A percentile compares a stretch with the other conserved stretches of the same genome.
phyloP scores from a whole-genome alignment of 2,113 vertebrate genomes.

The Hemibagrus wyckioides region DNA sequence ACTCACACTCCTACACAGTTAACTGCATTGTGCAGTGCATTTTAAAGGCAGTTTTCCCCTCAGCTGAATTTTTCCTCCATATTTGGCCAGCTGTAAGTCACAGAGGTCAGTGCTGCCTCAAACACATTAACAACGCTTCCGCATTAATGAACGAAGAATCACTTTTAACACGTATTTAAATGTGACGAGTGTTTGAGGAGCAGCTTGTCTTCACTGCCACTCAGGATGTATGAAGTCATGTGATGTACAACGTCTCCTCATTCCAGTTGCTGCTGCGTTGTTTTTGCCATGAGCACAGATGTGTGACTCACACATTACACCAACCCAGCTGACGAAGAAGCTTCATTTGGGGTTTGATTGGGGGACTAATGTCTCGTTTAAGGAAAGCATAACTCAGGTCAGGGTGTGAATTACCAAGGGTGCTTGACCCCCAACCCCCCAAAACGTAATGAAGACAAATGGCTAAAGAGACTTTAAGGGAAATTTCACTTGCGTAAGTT shows the following conservation, averaged over 20 bases:
- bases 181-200: neutral
- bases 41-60: slow-evolving; percentile 25
- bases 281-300: slow-evolving; percentile 33
- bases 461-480: neutral
- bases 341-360: slow-evolving; percentile 21
- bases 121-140: slow-evolving; percentile 16
- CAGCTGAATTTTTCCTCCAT: slow-evolving; percentile 26
- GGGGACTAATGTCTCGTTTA: neutral
- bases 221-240: slow-evolving; percentile 9
- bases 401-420: neutral
- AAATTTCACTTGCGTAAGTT: neutral
- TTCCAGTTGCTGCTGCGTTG: neutral
- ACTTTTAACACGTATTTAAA: neutral
- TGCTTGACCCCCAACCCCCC: neutral
- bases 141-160: neutral
- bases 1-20: slow-evolving; percentile 30
- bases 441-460: neutral
- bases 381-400: neutral
- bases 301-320: slow-evolving; percentile 7
- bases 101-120: slow-evolving; percentile 17
- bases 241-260: neutral
- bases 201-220: neutral
- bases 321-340: slow-evolving; percentile 11
- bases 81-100: slow-evolving; percentile 36
- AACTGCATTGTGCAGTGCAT: slow-evolving; percentile 37